Base-by-base conservation (phyloP, 1,140 invertebrate species). In the Epicauta chinensis region DNA sequence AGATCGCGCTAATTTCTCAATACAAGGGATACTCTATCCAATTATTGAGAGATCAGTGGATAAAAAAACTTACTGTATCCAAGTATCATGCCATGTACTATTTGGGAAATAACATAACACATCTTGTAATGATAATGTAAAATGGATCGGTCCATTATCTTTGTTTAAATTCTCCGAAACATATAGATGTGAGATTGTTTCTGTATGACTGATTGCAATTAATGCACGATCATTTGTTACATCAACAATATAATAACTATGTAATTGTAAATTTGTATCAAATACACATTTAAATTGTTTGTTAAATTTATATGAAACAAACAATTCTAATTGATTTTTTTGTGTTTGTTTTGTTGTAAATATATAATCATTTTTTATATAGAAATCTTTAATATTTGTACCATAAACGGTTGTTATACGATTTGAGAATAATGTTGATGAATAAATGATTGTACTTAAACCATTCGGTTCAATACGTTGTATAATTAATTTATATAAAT, bases 81-180 rank as follows among this genome's bases (percentile, higher is more conserved):
- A 92, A 37, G 85, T 86, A 30, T 84, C 76, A 58, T 83, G 83
- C 81, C 84, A 89, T 9, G 87, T 86, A 2, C 72, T 77, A 61
- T 88, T 84, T 0, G 87, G 88, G 65, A 91, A 90, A 66, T 87
- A 93, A 53, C 85, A 90, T 34, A 95, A 75, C 17, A 97, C 81
- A 49, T 84, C 79, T 60, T 89, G 82, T 41, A 97, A 71, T 0
- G 90, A 93, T 17, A 93, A 70, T 0, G 83, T 79, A 65, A 93
- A 97, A 54, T 75, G 73, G 56, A 77, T 74, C 44, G 74, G 65
- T 1, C 75, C 76, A 53, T 78, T 76, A 16, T 75, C 74, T 11
- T 70, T 73, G 42, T 71, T 68, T 44, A 84, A 76, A 12, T 71
- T 58, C 63, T 86, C 81, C 0, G 84, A 86, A 4, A 86, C 79